Evolutionary conservation across 2,113 vertebrate species (phyloP).

Genomic region (Telmatochromis brichardi): DNA sequence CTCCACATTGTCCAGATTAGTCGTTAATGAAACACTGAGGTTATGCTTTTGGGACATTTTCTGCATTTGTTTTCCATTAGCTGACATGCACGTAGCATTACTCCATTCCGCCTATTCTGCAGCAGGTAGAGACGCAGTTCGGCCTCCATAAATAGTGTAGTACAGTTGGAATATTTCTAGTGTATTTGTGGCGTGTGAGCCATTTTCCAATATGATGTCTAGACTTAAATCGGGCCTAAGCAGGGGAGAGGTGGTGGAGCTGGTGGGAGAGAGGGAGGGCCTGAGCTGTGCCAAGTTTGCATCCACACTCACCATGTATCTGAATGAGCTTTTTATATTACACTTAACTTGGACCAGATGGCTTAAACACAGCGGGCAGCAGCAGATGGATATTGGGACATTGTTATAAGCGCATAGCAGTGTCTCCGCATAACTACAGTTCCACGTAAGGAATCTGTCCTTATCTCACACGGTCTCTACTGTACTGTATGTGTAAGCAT

Average conservation of each 20-base stretch:
- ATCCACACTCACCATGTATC: slow-evolving; percentile 73
- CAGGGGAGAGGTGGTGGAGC: slow-evolving; percentile 29
- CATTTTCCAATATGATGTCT: slow-evolving; percentile 80
- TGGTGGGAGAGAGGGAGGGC: slow-evolving; percentile 28
- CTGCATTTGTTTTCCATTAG: slow-evolving; percentile 69
- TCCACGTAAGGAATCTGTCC: neutral
- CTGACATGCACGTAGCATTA: slow-evolving; percentile 41
- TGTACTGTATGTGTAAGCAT: neutral
- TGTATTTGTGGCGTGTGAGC: slow-evolving; percentile 67
- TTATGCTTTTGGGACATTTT: slow-evolving; percentile 45
- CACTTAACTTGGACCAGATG: slow-evolving; percentile 81
- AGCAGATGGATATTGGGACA: slow-evolving; percentile 48
- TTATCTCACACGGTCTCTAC: neutral
- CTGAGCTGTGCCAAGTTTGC: slow-evolving; percentile 71
- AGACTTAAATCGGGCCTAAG: slow-evolving; percentile 78
- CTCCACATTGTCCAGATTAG: slow-evolving; percentile 69
- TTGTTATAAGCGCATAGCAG: slow-evolving; percentile 4
- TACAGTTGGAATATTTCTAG: slow-evolving; percentile 53
- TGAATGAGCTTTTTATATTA: slow-evolving; percentile 81
- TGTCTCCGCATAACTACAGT: neutral
- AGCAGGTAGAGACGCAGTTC: slow-evolving; percentile 56
- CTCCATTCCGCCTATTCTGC: slow-evolving; percentile 20
- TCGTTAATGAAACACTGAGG: slow-evolving; percentile 70
- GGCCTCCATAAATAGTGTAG: slow-evolving; percentile 54
- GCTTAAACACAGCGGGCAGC: slow-evolving; percentile 58